These are phyloP conservation scores for Lerema accius DNA, from an alignment of 1,140 invertebrate genomes.

Conservation along the genomic window DNA sequence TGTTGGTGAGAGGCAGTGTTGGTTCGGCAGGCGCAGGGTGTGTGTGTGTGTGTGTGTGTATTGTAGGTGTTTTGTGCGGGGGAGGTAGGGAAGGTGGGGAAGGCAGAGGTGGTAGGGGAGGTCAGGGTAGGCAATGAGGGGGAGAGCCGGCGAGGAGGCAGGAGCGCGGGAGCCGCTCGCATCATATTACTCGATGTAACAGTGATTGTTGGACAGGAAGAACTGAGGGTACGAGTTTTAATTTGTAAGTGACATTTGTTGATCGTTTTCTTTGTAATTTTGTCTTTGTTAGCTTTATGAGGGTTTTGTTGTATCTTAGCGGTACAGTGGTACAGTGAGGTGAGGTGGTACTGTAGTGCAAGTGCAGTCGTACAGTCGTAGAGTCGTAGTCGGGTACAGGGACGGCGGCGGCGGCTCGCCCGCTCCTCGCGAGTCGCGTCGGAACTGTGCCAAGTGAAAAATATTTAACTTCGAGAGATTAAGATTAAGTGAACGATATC, in stretches of 20 bases:
- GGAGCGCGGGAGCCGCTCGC: constrained; percentile 22
- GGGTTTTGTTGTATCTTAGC: constrained; percentile 69
- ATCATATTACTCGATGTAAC: constrained; percentile 64
- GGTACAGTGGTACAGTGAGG: constrained; percentile 17
- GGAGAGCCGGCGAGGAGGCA: constrained; percentile 1
- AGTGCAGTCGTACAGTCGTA: constrained; percentile 3
- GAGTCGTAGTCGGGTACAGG: too few relatives aligned
- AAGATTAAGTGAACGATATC: constrained; percentile 80
- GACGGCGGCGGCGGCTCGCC: constrained; percentile 35
- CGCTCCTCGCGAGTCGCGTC: constrained; percentile 60
- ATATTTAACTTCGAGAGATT: constrained; percentile 77
- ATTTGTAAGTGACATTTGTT: constrained; percentile 79
- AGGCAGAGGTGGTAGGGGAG: background rate
- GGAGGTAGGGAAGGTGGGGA: background rate
- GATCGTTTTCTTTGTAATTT: constrained; percentile 80
- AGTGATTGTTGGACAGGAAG: constrained; percentile 71
- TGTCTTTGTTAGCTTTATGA: constrained; percentile 79
- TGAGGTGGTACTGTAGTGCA: background rate
- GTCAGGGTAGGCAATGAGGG: background rate
- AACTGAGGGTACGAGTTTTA: constrained; percentile 71
- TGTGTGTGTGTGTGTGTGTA: too few relatives aligned
- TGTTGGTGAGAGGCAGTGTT: constrained; percentile 57
- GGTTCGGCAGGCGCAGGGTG: constrained; percentile 63
- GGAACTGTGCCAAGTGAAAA: constrained; percentile 80
- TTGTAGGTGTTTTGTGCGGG: constrained; percentile 3